Conservation (phyloP, 53 echinoderm and acorn worm species). For the Henricia sp. region DNA sequence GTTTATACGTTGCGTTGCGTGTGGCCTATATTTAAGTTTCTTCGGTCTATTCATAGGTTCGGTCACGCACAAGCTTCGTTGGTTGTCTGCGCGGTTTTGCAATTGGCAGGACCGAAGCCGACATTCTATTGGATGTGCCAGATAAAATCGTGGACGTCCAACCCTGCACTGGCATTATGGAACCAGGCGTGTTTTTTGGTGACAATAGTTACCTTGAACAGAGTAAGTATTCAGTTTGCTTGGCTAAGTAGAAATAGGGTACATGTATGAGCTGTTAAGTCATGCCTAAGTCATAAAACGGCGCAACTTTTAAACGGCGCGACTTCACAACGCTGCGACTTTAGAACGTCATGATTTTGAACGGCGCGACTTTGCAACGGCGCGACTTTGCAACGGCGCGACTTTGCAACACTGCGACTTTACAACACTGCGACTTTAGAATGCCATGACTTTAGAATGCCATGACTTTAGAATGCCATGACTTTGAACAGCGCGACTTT, state of each 20-base stretch:
- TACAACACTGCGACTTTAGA: background rate
- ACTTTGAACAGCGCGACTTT: too few species aligned
- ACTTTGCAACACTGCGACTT: too few species aligned
- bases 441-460: background rate
- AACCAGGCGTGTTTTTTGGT: slow-evolving; percentile 89
- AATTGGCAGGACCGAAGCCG: slow-evolving; percentile 47
- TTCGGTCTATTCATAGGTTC: background rate
- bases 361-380: too few species aligned
- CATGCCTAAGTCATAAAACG: background rate
- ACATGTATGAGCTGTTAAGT: background rate
- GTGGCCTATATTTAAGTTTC: too few species aligned
- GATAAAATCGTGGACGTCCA: slow-evolving; percentile 52
- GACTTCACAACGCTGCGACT: too few species aligned
- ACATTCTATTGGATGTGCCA: slow-evolving; percentile 14
- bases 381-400: too few species aligned
- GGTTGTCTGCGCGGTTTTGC: slow-evolving; percentile 85
- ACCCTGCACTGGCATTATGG: slow-evolving; percentile 72
- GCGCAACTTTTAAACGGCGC: background rate
- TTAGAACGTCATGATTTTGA: too few species aligned
- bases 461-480: too few species aligned
- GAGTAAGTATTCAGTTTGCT: slow-evolving; percentile 47
- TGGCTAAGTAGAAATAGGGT: background rate
- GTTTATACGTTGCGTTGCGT: too few species aligned
- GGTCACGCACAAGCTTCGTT: slow-evolving; percentile 36
- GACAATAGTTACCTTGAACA: slow-evolving; percentile 67